Conservation (phyloP, 2,797 vertebrate genomes). For the Pipistrellus nathusii region DNA sequence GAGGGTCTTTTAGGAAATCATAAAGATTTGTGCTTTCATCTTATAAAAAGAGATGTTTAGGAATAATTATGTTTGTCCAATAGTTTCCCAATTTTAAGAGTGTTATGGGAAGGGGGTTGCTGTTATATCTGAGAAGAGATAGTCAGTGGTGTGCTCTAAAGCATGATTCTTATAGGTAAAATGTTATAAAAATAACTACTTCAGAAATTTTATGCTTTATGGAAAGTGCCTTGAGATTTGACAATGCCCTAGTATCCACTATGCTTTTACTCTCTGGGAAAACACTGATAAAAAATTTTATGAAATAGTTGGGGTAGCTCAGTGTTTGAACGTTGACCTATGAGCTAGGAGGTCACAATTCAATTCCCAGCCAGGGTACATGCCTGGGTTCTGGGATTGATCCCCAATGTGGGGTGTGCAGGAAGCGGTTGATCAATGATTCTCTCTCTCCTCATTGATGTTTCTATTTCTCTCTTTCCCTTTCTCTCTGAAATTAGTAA, state of each 20-base stretch:
- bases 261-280: background rate
- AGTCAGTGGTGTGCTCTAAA: background rate
- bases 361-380: too few relatives aligned
- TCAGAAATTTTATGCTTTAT: slow-evolving; percentile 29
- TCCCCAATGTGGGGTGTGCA: too few relatives aligned
- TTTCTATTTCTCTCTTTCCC: too few relatives aligned
- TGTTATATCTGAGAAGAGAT: slow-evolving; percentile 31
- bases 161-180: background rate
- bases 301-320: background rate
- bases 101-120: background rate
- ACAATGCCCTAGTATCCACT: background rate
- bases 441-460: too few relatives aligned
- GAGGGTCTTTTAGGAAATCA: slow-evolving; percentile 13
- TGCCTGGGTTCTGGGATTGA: too few relatives aligned
- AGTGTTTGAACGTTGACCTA: too few relatives aligned
- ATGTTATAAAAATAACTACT: slow-evolving; percentile 46
- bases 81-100: slow-evolving; percentile 9
- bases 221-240: background rate
- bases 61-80: slow-evolving; percentile 58
- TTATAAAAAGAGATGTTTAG: slow-evolving; percentile 56
- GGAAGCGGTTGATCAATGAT: too few relatives aligned
- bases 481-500: too few relatives aligned
- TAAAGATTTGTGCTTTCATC: slow-evolving; percentile 45
- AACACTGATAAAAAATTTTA: slow-evolving; percentile 27
- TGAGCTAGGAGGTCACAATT: too few relatives aligned